Base-by-base conservation (phyloP, 2,113 vertebrate genomes). In the Colossoma macropomum region DNA sequence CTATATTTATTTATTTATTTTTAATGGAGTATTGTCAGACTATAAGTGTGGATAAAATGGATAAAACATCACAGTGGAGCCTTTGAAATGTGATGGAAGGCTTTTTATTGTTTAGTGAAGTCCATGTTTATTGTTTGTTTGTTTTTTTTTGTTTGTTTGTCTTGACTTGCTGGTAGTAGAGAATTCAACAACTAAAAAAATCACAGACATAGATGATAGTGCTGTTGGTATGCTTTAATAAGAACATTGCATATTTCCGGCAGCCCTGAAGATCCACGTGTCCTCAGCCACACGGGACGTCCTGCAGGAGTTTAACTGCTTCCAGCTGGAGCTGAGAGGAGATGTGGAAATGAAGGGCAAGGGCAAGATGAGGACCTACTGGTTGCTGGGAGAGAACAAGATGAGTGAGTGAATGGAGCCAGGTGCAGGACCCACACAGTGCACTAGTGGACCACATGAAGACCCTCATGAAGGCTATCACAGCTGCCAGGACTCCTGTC, bases 291-390 rank as follows among this genome's bases (percentile, higher is more conserved):
- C 97, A 16, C 93, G 91, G 4, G 92, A 93, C 0, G 93, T 96
- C 66, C 93, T 98, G 85, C 92, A 95, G 84, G 96, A 97, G 80
- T 96, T 96, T 15, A 94, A 94, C 85, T 94, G 95, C 74, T 98
- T 98, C 12, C 95, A 96, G 84, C 91, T 98, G 91, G 95, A 97
- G 89, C 94, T 95, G 62, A 89, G 97, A 77, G 97, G 97, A 0
- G 95, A 97, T 0, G 91, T 98, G 25, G 96, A 97, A 84, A 92
- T 98, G 92, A 98, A 98, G 92, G 97, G 97, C 60, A 98, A 97
- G 89, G 97, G 97, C 0, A 96, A 94, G 89, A 94, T 98, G 91
- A 94, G 94, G 84, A 98, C 97, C 4, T 98, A 96, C 84, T 98
- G 97, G 97, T 93, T 98, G 13, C 90, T 95, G 69, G 96, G 96